Evolutionary conservation across 2,113 vertebrate species (phyloP), one percentile per base, ranked within the genome.

Genomic region (Stomatorhinus ivindoensis): DNA sequence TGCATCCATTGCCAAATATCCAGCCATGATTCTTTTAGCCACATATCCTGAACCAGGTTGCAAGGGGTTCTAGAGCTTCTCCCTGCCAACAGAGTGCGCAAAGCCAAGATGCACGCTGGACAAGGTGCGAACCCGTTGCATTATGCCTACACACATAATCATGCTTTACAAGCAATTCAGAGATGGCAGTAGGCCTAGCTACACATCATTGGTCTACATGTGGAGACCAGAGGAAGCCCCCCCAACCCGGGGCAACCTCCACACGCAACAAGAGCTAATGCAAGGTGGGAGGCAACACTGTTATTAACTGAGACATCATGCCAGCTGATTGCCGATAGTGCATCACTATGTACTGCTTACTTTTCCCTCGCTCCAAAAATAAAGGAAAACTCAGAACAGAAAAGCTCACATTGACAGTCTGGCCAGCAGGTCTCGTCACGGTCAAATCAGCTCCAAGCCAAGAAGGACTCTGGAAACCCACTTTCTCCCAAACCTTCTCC

Each of bases 361-460:
- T 17, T n/a, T 44, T 50, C 19, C 47, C 46, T 86, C 21, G 1
- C 44, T 50, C 24, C 83, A 86, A 80, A 42, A 42, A 80, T 42
- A 84, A 84, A 84, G 44, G 39, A 84, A 84, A 47, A 48, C 53
- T 24, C 15, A 65, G 17, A 10, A 53, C 42, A 42, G 21, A 35
- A 27, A 13, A 31, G 93, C 95, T 97, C 89, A 97, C 97, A 48
- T 88, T 92, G 88, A 95, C 0, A 7, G 82, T 92, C 48, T 95
- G 90, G 21, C 58, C 92, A 15, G 76, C 84, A 61, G 90, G 87
- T 19, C 90, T 93, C 10, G 94, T 15, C 89, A 97, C 90, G 0
- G 95, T 96, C 92, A 96, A 24, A 0, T 93, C 92, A 2, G 90
- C 91, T 2, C 51, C 90, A 27, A 96, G 92, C 97, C 97, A 97